Percentiles rank a stretch among this genome's conserved stretches.
phyloP scores from a whole-genome alignment of 23 tunicate species.

The Aplidium turbinatum region DNA sequence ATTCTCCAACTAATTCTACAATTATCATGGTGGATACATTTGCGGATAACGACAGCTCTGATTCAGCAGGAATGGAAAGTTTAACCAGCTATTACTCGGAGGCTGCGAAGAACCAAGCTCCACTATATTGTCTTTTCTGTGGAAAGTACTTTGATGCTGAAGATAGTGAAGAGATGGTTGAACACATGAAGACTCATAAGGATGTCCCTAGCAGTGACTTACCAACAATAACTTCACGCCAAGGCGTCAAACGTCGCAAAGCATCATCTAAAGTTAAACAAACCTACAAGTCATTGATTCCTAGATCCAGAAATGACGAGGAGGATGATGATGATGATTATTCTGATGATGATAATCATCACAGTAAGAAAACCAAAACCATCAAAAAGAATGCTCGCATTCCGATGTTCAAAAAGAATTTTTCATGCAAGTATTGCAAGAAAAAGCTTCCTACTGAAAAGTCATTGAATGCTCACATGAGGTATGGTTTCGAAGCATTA shows the following conservation, averaged over 20 bases:
- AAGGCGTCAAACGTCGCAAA: background rate
- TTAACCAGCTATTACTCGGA: background rate
- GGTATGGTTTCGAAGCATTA: background rate
- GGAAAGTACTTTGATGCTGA: constrained; percentile 3
- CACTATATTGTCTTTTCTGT: constrained; percentile 33
- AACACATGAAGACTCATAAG: constrained; percentile 42
- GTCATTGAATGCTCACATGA: constrained; percentile 3
- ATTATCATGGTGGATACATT: constrained; percentile 43
- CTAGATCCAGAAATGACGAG: background rate
- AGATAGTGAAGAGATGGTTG: constrained; percentile 11
- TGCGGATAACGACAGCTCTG: background rate
- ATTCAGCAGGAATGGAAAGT: background rate
- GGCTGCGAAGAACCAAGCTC: constrained; percentile 7
- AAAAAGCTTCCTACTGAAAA: constrained; percentile 28
- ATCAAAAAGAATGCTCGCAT: background rate
- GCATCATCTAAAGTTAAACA: background rate
- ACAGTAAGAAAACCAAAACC: too few species aligned
- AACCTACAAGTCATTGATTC: constrained; percentile 13
- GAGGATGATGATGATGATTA: background rate
- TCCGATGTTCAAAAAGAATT: background rate
- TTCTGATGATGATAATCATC: constrained; percentile 1
- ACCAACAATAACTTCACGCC: too few species aligned
- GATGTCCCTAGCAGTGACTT: too few species aligned
- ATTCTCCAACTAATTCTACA: background rate
- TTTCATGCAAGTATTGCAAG: constrained; percentile 13